These are phyloP conservation scores for Galerucella calmariensis DNA, from an alignment of 2,888 invertebrate species.

Conservation along the genomic window DNA sequence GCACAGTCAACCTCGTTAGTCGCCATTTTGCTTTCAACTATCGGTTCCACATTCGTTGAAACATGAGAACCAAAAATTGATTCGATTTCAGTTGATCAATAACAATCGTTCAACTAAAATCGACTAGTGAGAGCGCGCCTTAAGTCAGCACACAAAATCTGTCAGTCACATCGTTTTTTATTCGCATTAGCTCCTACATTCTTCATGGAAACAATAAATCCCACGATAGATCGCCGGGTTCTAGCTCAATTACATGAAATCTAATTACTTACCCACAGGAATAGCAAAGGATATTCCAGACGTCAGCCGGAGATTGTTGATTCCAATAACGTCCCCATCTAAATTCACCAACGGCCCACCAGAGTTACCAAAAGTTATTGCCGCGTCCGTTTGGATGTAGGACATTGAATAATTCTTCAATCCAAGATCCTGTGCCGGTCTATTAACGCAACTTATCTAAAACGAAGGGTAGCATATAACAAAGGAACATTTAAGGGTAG, in stretches of 20 bases:
- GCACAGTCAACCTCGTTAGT: too few species aligned
- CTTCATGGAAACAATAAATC: too few species aligned
- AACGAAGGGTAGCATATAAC: neutral
- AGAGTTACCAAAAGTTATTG: slow-evolving; percentile 95
- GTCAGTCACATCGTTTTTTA: too few species aligned
- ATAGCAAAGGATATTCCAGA: slow-evolving; percentile 96
- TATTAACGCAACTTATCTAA: slow-evolving; percentile 68
- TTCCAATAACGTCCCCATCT: slow-evolving; percentile 94
- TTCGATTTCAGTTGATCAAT: too few species aligned
- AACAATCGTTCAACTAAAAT: too few species aligned
- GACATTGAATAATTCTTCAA: slow-evolving; percentile 73
- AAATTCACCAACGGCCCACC: slow-evolving; percentile 94
- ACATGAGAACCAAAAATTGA: too few species aligned
- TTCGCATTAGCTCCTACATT: too few species aligned
- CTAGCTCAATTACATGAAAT: neutral
- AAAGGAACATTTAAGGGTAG: neutral
- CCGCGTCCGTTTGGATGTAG: slow-evolving; percentile 96
- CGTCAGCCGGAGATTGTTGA: slow-evolving; percentile 92
- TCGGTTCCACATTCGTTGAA: too few species aligned
- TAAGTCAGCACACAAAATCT: too few species aligned
- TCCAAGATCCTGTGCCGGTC: slow-evolving; percentile 78
- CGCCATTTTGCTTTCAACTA: too few species aligned
- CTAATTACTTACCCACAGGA: slow-evolving; percentile 71
- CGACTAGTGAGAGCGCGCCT: too few species aligned
- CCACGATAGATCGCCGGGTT: neutral